phyloP scores from a whole-genome alignment of 2,113 vertebrate genomes.

The Sisor rabdophorus region DNA sequence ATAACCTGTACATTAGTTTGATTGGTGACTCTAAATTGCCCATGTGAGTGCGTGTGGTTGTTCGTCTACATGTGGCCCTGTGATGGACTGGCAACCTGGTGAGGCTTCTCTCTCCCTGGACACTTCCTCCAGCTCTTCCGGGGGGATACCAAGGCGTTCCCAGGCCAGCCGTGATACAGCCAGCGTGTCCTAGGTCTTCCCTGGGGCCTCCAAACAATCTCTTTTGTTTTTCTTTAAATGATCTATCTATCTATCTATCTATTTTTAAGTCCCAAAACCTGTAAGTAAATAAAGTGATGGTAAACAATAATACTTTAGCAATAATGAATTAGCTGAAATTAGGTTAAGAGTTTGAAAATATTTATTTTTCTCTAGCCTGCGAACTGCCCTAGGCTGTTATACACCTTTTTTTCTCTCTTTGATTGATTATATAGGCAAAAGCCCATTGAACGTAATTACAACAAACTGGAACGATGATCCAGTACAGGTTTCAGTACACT shows the following conservation, averaged over 20 bases:
- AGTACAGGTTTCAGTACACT: neutral
- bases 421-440: conserved; percentile 10
- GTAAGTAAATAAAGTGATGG: neutral
- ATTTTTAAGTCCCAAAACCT: neutral
- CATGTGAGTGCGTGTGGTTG: no score
- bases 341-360: neutral
- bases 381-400: neutral
- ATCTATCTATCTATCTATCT: conserved; percentile 4
- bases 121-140: no score
- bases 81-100: no score
- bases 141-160: no score
- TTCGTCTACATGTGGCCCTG: no score
- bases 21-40: no score
- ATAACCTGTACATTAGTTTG: no score
- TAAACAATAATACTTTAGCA: neutral
- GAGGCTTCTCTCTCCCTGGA: no score
- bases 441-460: conserved; percentile 3
- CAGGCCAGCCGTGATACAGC: no score
- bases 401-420: neutral
- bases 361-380: neutral
- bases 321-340: neutral
- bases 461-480: neutral
- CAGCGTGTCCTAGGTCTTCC: no score
- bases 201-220: no score
- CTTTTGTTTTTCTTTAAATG: no score